A percentile compares a stretch with the other conserved stretches of the same genome.
phyloP scores from a whole-genome alignment of 1,140 invertebrate genomes.

The Mya arenaria region DNA sequence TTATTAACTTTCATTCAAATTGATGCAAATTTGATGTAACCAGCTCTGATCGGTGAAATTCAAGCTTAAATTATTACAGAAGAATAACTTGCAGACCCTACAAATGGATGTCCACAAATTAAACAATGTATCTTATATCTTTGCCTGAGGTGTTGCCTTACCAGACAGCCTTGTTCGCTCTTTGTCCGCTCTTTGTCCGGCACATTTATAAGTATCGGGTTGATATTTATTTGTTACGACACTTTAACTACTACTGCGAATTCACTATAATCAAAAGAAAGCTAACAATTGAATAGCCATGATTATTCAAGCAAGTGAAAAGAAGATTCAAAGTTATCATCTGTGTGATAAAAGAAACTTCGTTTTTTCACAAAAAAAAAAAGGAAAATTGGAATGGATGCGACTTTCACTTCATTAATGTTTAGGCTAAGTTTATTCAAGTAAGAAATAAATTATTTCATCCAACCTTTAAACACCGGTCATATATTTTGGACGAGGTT shows the following conservation, averaged over 20 bases:
- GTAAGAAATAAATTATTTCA: constrained; percentile 44
- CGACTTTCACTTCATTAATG: constrained; percentile 33
- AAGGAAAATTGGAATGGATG: constrained; percentile 9
- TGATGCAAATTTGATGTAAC: too few relatives aligned
- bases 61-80: too few relatives aligned
- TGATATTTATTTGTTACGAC: background rate
- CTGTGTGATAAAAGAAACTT: constrained; percentile 8
- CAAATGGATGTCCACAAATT: too few relatives aligned
- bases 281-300: too few relatives aligned
- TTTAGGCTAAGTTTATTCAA: constrained; percentile 22
- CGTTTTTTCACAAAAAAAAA: constrained; percentile 11
- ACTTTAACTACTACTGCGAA: too few relatives aligned
- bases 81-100: too few relatives aligned
- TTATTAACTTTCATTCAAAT: too few relatives aligned
- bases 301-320: constrained; percentile 41
- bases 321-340: constrained; percentile 19
- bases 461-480: constrained; percentile 7
- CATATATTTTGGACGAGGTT: background rate
- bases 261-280: too few relatives aligned
- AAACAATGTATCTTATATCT: too few relatives aligned
- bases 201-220: background rate
- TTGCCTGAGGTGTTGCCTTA: too few relatives aligned
- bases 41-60: too few relatives aligned
- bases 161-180: too few relatives aligned
- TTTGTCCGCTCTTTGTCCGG: background rate